Evolutionary conservation across 2,888 invertebrate species (phyloP), one percentile per base, ranked within the genome.

Genomic region (Dicyrtoma fusca): DNA sequence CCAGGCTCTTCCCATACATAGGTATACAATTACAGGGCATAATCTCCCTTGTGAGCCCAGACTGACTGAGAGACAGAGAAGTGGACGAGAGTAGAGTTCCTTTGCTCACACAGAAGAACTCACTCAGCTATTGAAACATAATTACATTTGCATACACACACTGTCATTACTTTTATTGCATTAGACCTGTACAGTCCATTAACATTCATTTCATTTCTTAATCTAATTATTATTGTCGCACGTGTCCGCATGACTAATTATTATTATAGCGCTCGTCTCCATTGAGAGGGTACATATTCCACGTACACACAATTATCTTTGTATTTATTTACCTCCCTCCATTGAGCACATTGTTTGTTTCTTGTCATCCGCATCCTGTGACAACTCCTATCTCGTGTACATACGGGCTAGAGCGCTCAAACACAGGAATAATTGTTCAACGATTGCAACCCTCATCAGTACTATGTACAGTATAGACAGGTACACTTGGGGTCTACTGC

Each of bases 141-240:
- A 57, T 57, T 57, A 57, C 57, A 57, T 57, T 57, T 25, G 14
- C 57, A 34, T 34, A 34, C 51, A n/a, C 5, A 51, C 5, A 51
- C 51, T 19, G 4, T 11, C 62, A 44, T 34, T 42, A 25, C 13
- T 64, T 21, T 47, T 17, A 61, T 61, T 17, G 17, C 42, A 44
- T 51, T 69, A 26, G 17, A 49, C 49, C 14, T 34, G 51, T 34
- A 34, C 34, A 62, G 49, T 69, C 62, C 62, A 61, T 69, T 69
- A 69, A 62, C 61, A 61, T 47, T 69, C 69, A 69, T 69, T 61
- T 69, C 69, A 34, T 61, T 49, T 21, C 61, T 69, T 71, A 71
- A 71, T 71, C 71, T 63, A 71, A 71, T 72, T 72, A 72, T 66
- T 61, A 47, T 26, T 72, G 66, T 72, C 72, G 65, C 72, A 72